Conservation (phyloP, 2,888 invertebrate species). For the Melipona bicolor region DNA sequence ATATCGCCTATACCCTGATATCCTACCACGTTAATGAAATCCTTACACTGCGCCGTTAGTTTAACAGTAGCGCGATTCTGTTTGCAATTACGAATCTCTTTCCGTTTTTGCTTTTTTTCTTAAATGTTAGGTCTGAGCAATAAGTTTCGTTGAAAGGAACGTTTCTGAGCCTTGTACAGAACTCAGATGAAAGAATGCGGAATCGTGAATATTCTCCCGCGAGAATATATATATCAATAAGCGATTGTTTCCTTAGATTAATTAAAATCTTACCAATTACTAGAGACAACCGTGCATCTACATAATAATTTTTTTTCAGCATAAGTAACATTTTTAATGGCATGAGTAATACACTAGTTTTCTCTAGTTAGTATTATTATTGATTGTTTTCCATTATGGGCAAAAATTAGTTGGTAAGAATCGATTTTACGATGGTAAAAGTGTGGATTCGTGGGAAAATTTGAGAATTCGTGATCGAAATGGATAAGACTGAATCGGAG, state of each 20-base stretch:
- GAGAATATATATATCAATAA: background rate
- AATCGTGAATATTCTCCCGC: slow-evolving; percentile 25
- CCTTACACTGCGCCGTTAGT: background rate
- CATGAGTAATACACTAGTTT: background rate
- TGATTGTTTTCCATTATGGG: background rate
- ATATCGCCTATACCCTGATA: background rate
- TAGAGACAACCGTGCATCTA: background rate
- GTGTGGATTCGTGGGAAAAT: slow-evolving; percentile 1
- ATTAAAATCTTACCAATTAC: slow-evolving; percentile 45
- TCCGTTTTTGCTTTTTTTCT: background rate
- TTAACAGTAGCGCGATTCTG: slow-evolving; percentile 1
- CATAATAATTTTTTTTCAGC: too few species aligned
- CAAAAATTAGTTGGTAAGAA: background rate
- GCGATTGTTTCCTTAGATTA: slow-evolving; percentile 42
- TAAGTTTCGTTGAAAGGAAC: slow-evolving; percentile 13
- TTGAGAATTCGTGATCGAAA: background rate
- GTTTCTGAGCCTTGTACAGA: background rate
- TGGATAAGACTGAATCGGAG: slow-evolving; percentile 1
- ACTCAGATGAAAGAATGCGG: slow-evolving; percentile 10
- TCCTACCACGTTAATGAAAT: background rate
- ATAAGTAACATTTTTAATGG: too few species aligned
- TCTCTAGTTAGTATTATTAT: background rate
- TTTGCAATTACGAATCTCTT: background rate
- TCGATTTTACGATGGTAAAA: slow-evolving; percentile 4
- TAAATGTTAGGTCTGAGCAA: background rate